Evolutionary conservation across 2,113 vertebrate species (phyloP), one percentile per base, ranked within the genome.

Genomic region (Platysteira castanea): DNA sequence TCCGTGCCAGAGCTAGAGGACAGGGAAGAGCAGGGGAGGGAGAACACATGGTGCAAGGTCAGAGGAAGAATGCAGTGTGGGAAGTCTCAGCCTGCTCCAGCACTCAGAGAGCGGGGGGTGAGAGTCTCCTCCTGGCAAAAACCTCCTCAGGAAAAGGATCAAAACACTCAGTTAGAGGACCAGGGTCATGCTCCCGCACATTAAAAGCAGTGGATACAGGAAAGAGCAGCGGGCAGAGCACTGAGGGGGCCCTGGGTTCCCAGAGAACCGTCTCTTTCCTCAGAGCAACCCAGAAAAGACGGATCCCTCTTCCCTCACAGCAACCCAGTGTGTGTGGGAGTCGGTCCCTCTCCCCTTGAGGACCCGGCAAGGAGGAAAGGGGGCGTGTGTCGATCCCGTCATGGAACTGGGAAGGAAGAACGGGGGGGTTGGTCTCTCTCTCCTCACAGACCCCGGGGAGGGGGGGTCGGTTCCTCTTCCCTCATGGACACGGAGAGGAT

Each of bases 61-160:
- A 94, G 77, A 52, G 64, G 76, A 90, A 87, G 73, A 81, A 50
- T 5, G 11, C 0, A 0, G 28, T 2, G 5, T 0, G 0, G 56
- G 42, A 74, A 0, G 15, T 11, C 73, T 84, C 73, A 49, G 65
- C 18, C 69, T 82, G 35, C 60, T 77, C 69, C 61, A 44, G 50
- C 37, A 27, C 52, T 41, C 41, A 21, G 6, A 30, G 44, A 37
- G 26, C 2, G 0, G 35, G 24, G 65, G 19, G 7, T 2, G 19
- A 37, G 22, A 49, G 6, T 5, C n/a, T 56, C 31, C n/a, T 26
- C 24, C n/a, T 2, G 33, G 8, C 30, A 81, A 57, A 81, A 6
- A 4, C 14, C 60, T 39, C 56, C 64, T 59, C 47, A 4, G 60
- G 47, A 67, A 33, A 33, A 33, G 23, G 77, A 54, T 10, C 50